Conservation (phyloP, 2,797 vertebrate species). For the Thripadectes ignobilis region DNA sequence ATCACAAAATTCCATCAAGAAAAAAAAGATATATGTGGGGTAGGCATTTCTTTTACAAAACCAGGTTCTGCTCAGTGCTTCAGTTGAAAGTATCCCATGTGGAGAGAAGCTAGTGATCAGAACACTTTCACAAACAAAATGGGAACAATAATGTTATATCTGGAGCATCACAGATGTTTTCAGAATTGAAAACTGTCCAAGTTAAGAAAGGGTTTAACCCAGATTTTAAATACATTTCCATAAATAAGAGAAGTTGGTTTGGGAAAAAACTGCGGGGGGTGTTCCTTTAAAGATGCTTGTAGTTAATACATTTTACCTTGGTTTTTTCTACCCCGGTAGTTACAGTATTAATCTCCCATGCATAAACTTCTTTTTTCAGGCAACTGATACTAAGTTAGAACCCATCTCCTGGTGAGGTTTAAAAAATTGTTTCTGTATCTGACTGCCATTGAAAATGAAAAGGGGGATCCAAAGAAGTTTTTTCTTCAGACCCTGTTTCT, state of each 20-base stretch:
- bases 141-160: neutral
- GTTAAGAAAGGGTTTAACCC: neutral
- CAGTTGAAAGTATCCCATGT: neutral
- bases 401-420: neutral
- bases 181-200: neutral
- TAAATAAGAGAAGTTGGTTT: neutral
- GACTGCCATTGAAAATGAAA: neutral
- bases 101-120: neutral
- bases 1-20: neutral
- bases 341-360: neutral
- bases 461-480: neutral
- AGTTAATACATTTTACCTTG: neutral
- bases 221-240: conserved; percentile 20
- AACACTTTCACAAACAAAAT: neutral
- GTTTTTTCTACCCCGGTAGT: neutral
- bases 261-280: neutral
- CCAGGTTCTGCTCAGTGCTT: neutral
- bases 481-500: neutral
- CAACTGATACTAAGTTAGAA: neutral
- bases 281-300: neutral
- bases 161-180: neutral
- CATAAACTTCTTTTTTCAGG: neutral
- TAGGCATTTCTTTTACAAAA: neutral
- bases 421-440: neutral
- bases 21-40: neutral